Evolutionary conservation across 2,797 vertebrate species (phyloP), one percentile per base, ranked within the genome.

Genomic region (Semotilus atromaculatus): DNA sequence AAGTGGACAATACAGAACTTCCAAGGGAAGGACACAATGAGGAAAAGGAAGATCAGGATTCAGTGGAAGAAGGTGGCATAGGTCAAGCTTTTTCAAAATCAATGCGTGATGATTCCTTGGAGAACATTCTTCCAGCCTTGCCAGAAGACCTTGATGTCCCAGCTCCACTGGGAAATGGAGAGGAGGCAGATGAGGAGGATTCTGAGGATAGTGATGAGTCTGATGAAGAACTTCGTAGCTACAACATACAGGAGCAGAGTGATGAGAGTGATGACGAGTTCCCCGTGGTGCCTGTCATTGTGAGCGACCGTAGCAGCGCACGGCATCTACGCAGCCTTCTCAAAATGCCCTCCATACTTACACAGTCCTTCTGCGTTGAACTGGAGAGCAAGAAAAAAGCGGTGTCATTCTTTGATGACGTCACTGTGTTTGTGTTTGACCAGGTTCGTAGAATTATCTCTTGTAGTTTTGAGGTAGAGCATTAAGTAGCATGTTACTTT

Each of bases 361-460:
- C 95, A 0, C 93, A 96, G 89, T 91, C 96, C 88, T 95, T 97
- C 92, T 96, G 96, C 0, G 96, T 97, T 1, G 97, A 97, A 88
- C 90, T 98, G 85, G 97, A 98, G 84, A 95, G 95, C 88, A 98
- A 97, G 95, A 99, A 98, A 90, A 99, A 99, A 89, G 97, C 96
- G 0, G 98, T 99, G 81, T 99, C 98, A 83, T 99, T 99, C 92
- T 99, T 96, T 0, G 97, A 99, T 0, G 97, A 99, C 0, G 98
- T 99, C 75, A 99, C 98, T 0, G 97, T 99, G 92, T 99, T 97
- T 94, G 96, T 99, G 91, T 99, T 99, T 23, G 97, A 99, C 93
- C 97, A 99, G 97, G 98, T 99, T 92, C 14, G 92, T 31, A 23
- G 5, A 1, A 0, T 80, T 53, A 1, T 18, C 2, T 31, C 2